phyloP scores from a whole-genome alignment of 2,888 invertebrate genomes.

The Invenusta paracnida region DNA sequence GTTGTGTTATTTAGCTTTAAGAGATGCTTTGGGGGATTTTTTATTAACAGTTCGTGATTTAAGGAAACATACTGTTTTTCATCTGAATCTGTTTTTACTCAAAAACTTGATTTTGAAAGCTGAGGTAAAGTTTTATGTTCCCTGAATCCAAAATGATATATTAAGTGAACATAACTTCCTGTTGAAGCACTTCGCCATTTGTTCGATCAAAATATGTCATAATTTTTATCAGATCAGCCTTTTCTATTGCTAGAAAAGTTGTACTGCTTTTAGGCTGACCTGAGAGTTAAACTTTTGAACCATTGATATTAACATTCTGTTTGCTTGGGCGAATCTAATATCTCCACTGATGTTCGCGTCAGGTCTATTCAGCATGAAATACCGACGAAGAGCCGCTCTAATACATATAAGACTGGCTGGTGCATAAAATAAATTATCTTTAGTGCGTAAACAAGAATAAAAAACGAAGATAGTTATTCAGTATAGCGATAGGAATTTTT shows the following conservation, averaged over 20 bases:
- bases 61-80: background rate
- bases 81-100: background rate
- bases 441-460: background rate
- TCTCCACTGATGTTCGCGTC: constrained; percentile 5
- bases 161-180: constrained; percentile 24
- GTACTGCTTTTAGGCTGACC: background rate
- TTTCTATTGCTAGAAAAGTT: background rate
- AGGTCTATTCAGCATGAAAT: constrained; percentile 13
- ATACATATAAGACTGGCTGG: background rate
- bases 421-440: constrained; percentile 7
- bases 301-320: constrained; percentile 20
- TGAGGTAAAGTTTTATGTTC: constrained; percentile 17
- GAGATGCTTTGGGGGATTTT: constrained; percentile 17
- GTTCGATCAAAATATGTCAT: background rate
- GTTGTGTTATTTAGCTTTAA: background rate
- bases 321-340: constrained; percentile 7
- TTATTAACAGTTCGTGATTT: constrained; percentile 25
- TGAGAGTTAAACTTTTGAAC: background rate
- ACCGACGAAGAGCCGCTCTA: constrained; percentile 11
- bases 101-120: background rate
- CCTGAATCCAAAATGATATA: constrained; percentile 12
- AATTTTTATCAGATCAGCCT: background rate
- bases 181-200: background rate
- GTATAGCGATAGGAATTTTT: background rate
- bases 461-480: background rate